Base-by-base conservation (phyloP, 53 echinoderm and acorn worm genomes). In the Echinometra lucunter region DNA sequence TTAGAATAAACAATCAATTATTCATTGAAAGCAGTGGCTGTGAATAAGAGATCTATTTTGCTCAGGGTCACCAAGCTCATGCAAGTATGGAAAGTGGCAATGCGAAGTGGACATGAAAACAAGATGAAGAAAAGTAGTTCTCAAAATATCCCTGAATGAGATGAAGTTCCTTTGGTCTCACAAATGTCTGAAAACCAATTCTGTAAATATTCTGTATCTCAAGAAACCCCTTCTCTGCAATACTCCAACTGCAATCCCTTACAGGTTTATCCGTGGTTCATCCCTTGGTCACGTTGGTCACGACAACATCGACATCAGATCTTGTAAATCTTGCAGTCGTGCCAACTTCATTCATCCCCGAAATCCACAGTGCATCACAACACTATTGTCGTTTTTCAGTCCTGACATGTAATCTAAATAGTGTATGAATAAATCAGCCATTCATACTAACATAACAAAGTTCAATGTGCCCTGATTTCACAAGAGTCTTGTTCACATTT, bases 381-480 rank as follows among this genome's bases (percentile, higher is more conserved):
- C 78, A 23, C 42, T 15, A 18, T 42, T 38, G 78, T 42, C 78
- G 42, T 78, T 42, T 19, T 78, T 78, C 78, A 78, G 21, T 42
- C 78, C 42, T 78, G 78, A 6, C 78, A 78, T 78, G 78, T 40
- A 38, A 42, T 78, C 78, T 78, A 78, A 78, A 78, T 78, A 78
- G 42, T 78, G 78, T 5, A 78, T 78, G 78, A 78, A 78, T 78
- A 78, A 78, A 78, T 78, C 78, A 78, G 19, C 38, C 78, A 78
- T 78, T 38, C 38, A 78, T 78, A 78, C 38, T 78, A 78, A 78
- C 78, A 78, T 21, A 40, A 78, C 78, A 78, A 42, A 40, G 78
- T 78, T 78, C 78, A 78, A 78, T 42, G 42, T 78, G 78, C 17
- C 38, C 78, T 78, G 19, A 19, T 78, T 72, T 42, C 30, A 78